Evolutionary conservation across 2,113 vertebrate genomes (phyloP).

Genomic region (Gavia stellata): DNA sequence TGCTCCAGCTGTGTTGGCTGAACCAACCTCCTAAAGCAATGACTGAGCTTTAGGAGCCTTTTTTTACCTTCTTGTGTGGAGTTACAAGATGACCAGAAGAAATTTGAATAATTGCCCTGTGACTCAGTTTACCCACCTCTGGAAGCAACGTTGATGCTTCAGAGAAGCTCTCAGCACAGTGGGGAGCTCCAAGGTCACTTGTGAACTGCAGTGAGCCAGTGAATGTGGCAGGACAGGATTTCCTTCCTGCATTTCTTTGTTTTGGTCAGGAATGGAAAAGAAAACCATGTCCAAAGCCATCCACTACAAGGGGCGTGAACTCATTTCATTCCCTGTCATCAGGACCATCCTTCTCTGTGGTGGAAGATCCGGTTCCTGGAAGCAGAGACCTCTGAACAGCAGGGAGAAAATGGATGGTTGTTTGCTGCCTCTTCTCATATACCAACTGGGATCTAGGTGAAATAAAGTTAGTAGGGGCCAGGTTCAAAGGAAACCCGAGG

Average conservation of each 20-base stretch:
- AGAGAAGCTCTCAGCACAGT: not conserved
- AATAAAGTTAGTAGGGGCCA: not conserved
- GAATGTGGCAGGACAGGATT: not conserved
- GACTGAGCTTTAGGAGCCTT: not conserved
- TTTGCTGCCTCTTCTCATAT: not conserved
- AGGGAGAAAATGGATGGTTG: not conserved
- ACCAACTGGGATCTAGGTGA: not conserved
- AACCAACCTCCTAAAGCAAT: not conserved
- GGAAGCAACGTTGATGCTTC: not conserved
- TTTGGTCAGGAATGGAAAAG: not conserved
- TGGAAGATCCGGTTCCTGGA: not conserved
- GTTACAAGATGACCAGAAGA: not conserved
- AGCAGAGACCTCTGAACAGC: not conserved
- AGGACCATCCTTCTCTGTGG: not conserved
- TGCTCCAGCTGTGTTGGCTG: not conserved
- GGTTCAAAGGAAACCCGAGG: not conserved
- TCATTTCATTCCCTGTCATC: fast-evolving
- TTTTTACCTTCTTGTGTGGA: not conserved
- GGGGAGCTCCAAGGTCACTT: not conserved
- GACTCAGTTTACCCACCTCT: not conserved
- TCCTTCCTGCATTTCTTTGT: not conserved
- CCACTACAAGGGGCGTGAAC: fast-evolving
- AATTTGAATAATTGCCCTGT: not conserved
- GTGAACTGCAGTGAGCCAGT: not conserved
- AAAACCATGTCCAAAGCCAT: not conserved